Conservation (phyloP, 2,797 vertebrate species). For the Cynodonichthys magdalenae region DNA sequence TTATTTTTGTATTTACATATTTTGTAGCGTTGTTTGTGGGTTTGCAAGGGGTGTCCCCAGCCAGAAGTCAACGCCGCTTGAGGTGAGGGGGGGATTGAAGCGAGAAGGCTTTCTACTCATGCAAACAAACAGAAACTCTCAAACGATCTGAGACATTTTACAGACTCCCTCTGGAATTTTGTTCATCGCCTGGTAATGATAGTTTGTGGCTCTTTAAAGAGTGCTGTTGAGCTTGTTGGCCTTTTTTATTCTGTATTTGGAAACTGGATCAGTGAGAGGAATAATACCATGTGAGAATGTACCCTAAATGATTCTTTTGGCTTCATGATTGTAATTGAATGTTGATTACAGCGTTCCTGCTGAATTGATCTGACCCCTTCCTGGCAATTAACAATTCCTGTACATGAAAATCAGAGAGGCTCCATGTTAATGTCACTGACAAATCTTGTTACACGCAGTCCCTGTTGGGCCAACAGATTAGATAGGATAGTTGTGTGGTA, state of each 20-base stretch:
- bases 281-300: conserved; percentile 18
- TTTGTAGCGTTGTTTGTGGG: no score
- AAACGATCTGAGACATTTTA: no score
- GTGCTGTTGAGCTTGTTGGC: conserved; percentile 16
- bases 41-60: no score
- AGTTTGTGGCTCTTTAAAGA: conserved; percentile 18
- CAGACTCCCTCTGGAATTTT: no score
- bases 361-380: conserved; percentile 45
- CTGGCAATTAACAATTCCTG: conserved; percentile 38
- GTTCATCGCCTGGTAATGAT: no score
- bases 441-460: conserved; percentile 24
- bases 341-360: conserved; percentile 35
- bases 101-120: no score
- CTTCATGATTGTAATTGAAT: conserved; percentile 16
- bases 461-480: conserved; percentile 27
- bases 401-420: conserved; percentile 37
- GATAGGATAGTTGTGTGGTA: conserved; percentile 30
- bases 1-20: no score
- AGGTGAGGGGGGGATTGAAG: no score
- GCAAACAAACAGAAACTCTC: no score
- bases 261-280: conserved; percentile 19
- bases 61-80: no score
- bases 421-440: conserved; percentile 39
- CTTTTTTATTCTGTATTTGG: conserved; percentile 9
- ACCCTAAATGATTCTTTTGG: conserved; percentile 21